phyloP scores from a whole-genome alignment of 2,888 invertebrate species.

The Charanyca ferruginea region DNA sequence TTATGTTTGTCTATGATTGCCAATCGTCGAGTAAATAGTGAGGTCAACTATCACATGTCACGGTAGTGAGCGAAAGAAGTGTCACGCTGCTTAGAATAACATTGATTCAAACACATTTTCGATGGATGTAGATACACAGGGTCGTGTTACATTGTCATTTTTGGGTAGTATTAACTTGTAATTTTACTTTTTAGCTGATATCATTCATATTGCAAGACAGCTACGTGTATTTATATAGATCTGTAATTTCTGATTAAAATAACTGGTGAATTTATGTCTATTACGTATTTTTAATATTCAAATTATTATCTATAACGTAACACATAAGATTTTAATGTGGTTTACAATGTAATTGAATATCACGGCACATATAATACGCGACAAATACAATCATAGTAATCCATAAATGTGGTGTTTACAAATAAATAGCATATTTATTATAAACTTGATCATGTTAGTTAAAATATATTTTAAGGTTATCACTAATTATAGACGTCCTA shows the following conservation, averaged over 20 bases:
- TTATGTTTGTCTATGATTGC: conserved; percentile 7
- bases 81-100: conserved; percentile 7
- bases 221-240: conserved; percentile 3
- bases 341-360: background rate
- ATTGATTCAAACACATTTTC: conserved; percentile 20
- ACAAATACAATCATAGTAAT: background rate
- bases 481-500: background rate
- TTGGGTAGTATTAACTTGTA: conserved; percentile 26
- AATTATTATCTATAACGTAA: conserved; percentile 1
- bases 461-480: background rate
- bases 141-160: conserved; percentile 47
- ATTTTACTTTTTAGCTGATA: conserved; percentile 10
- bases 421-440: background rate
- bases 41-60: background rate
- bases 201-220: background rate
- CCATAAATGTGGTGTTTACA: conserved; percentile 8
- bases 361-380: background rate
- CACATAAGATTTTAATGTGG: background rate
- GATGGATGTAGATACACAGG: conserved; percentile 37
- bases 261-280: conserved; percentile 6
- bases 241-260: background rate
- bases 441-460: conserved; percentile 6
- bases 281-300: conserved; percentile 5
- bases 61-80: background rate
- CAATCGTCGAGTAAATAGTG: conserved; percentile 1